Evolutionary conservation across 2,113 vertebrate species (phyloP), one percentile per base, ranked within the genome.

Genomic region (Mugil cephalus): DNA sequence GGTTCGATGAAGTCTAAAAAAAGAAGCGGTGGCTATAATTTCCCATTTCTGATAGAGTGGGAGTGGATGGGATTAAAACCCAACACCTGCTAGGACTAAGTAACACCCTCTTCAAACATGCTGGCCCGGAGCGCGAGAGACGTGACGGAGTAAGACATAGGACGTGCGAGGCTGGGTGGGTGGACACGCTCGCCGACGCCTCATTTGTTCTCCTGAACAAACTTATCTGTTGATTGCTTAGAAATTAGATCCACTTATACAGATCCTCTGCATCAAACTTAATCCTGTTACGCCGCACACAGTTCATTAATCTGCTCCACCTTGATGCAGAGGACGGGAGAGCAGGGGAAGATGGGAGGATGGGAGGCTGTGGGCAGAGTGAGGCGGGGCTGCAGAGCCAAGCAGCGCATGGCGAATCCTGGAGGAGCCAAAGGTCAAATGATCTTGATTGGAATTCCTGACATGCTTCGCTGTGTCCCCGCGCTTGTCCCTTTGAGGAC

Each of bases 351-450:
- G 8, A 65, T 38, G 39, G 39, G 50, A 38, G 18, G 35, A 63
- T 34, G 51, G 43, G 54, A 51, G 61, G 19, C 34, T 14, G 24
- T 15, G 14, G 69, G 66, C 24, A 15, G 40, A 17, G 18, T 6
- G 45, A 61, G 78, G 69, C 14, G 55, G 58, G 36, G 73, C 45
- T 76, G 79, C 62, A 60, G 74, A 77, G 62, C 56, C 21, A 48
- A 58, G 61, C 63, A 38, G 66, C n/a, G 62, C 82, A 56, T 51
- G 51, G 39, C 8, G 12, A 82, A 87, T 69, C 46, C 62, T 74
- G 21, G 67, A 73, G 60, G 70, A 89, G 75, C 75, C 88, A 90
- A 88, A 91, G 90, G 90, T 90, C 88, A 91, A 83, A 77, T 21
- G 13, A 45, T 51, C 47, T 67, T 48, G 40, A 89, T 91, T 87